Evolutionary conservation across 2,888 invertebrate species (phyloP).

Genomic region (Meganola albula): DNA sequence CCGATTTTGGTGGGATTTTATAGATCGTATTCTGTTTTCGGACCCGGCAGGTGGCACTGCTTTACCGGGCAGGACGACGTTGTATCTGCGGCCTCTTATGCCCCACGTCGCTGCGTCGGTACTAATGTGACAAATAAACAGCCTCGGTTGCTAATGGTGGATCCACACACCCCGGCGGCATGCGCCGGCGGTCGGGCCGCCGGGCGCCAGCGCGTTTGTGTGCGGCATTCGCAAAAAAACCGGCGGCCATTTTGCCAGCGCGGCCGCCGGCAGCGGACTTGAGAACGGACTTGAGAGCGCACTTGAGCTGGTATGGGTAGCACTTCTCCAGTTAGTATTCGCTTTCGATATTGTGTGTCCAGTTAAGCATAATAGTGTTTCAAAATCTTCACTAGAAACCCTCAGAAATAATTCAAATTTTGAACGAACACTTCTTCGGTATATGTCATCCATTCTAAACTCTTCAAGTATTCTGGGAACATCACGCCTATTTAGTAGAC

Average conservation of each 20-base stretch:
- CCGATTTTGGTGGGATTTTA: too few species aligned
- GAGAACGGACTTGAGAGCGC: not conserved
- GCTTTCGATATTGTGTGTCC: not conserved
- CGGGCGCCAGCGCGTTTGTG: not conserved
- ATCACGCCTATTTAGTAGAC: conserved; percentile 3
- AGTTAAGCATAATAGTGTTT: conserved; percentile 1
- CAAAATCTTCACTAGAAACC: not conserved
- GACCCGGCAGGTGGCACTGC: too few species aligned
- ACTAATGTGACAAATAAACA: too few species aligned
- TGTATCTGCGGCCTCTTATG: too few species aligned
- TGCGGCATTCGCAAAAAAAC: not conserved
- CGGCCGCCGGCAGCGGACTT: not conserved
- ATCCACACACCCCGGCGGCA: not conserved
- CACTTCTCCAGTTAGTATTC: conserved; percentile 1
- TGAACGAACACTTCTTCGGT: not conserved
- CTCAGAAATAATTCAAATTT: not conserved
- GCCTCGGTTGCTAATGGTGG: not conserved
- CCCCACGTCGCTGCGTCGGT: too few species aligned
- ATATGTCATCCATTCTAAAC: conserved; percentile 1
- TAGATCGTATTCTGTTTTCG: too few species aligned
- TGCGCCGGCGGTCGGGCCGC: not conserved
- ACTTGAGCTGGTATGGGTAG: conserved; percentile 1
- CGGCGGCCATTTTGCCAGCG: not conserved
- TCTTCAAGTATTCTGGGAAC: conserved; percentile 1
- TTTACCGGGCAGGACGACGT: too few species aligned